Evolutionary conservation across 2,797 vertebrate genomes (phyloP), one percentile per base, ranked within the genome.

Genomic region (Dipus sagitta): DNA sequence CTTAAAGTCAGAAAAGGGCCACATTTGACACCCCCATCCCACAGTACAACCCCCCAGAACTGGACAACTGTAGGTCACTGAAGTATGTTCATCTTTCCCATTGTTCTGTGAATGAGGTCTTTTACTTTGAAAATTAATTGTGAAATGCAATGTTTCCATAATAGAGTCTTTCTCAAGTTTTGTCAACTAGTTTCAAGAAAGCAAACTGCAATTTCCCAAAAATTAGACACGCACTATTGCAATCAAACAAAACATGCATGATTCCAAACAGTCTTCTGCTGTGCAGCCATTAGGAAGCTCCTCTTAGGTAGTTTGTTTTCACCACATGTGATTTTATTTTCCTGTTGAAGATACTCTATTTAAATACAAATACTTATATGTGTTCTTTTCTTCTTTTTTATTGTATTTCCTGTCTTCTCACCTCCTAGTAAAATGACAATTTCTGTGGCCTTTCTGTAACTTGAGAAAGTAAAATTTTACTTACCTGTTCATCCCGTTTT

Each of bases 61-160:
- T 30, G 34, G 38, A 28, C 62, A 42, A 9, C 34, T 77, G 58
- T 52, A 70, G 62, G 26, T n/a, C 52, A 65, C 20, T 83, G 79
- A 71, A 80, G 26, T 74, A 7, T 4, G 1, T 85, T 90, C 20
- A 60, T 88, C 23, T 93, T 86, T 86, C 54, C 38, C 47, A 88
- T 86, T 91, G n/a, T 91, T 94, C 71, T 82, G 13, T 76, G 28
- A 89, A 95, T n/a, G 79, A 6, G 1, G 90, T 86, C 85, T 94
- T 97, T 96, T 94, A 82, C 52, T 92, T 92, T 95, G 72, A 96
- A 95, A 88, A 76, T 71, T 79, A 79, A 88, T 65, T 93, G 93
- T 95, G 68, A 96, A 94, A 83, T 88, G 13, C n/a, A 84, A 74
- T 91, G 60, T 92, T 95, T 92, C 90, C 77, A 88, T 89, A 90